Percentiles rank a stretch among this genome's conserved stretches.
phyloP scores from a whole-genome alignment of 2,888 invertebrate genomes.

The Caradrina clavipalpis region DNA sequence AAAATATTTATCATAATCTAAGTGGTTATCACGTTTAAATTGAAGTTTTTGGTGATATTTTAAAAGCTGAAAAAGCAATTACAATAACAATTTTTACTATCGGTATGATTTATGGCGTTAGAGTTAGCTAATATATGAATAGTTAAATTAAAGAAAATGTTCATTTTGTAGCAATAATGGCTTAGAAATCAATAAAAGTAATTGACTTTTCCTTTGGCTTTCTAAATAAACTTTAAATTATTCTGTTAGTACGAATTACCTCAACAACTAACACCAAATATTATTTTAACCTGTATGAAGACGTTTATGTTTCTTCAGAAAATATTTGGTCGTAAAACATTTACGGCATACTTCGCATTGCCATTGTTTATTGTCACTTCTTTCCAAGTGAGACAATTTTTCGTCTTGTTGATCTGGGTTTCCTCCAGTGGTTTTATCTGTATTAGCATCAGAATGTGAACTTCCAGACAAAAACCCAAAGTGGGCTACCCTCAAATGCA shows the following conservation, averaged over 20 bases:
- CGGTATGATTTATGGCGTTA: conserved; percentile 24
- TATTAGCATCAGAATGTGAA: conserved; percentile 56
- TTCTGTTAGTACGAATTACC: conserved; percentile 87
- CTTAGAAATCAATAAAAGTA: neutral
- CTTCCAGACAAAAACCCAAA: conserved; percentile 89
- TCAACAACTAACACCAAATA: conserved; percentile 85
- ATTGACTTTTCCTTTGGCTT: neutral
- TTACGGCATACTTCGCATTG: conserved; percentile 96
- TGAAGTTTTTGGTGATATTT: neutral
- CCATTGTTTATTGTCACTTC: conserved; percentile 94
- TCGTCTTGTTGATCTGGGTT: conserved; percentile 67
- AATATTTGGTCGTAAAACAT: conserved; percentile 97
- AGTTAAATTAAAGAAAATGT: conserved; percentile 25
- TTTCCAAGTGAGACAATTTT: conserved; percentile 71
- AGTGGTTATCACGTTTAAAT: neutral
- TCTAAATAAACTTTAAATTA: conserved; percentile 55
- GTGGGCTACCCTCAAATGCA: conserved; percentile 95
- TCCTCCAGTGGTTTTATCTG: conserved; percentile 62
- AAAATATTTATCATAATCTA: neutral
- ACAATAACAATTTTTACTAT: neutral
- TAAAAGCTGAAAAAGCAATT: conserved; percentile 34
- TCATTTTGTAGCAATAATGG: conserved; percentile 28
- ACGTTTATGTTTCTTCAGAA: conserved; percentile 96
- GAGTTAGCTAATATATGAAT: conserved; percentile 52
- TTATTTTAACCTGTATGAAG: conserved; percentile 94